Evolutionary conservation across 2,113 vertebrate species (phyloP).

Genomic region (Lepisosteus oculatus): DNA sequence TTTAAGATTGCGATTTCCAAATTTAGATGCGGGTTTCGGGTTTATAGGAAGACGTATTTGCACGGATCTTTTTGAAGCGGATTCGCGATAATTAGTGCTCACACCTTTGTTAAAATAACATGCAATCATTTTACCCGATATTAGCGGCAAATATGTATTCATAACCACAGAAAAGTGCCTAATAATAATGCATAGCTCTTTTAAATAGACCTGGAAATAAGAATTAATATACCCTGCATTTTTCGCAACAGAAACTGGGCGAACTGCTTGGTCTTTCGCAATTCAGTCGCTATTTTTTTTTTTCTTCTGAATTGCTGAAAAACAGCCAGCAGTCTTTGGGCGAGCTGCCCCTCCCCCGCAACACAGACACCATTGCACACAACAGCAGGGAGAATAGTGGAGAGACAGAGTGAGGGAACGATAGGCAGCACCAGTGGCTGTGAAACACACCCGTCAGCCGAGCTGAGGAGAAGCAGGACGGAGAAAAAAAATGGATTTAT

Average conservation of each 20-base stretch:
- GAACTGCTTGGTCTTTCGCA: constrained; percentile 9
- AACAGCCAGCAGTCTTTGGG: constrained; percentile 50
- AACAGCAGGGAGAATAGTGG: constrained; percentile 35
- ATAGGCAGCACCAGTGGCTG: constrained; percentile 52
- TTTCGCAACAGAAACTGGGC: background rate
- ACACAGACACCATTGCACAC: constrained; percentile 52
- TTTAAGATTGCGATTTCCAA: too few species aligned
- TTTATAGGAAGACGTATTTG: too few species aligned
- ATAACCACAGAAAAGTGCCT: too few species aligned
- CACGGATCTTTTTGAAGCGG: too few species aligned
- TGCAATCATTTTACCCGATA: too few species aligned
- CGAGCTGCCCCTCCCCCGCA: constrained; percentile 57
- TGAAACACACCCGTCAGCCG: constrained; percentile 63
- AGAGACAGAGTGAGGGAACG: constrained; percentile 38
- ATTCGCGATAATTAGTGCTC: too few species aligned
- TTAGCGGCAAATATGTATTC: too few species aligned
- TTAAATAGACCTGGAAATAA: too few species aligned
- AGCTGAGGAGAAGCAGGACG: constrained; percentile 29
- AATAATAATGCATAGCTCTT: too few species aligned
- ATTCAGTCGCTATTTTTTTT: constrained; percentile 38
- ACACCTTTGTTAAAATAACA: too few species aligned
- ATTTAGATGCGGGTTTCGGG: too few species aligned
- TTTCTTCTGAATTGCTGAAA: constrained; percentile 53
- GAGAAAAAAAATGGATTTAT: constrained; percentile 59
- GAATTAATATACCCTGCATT: too few species aligned